These are phyloP conservation scores for Orthosia cruda DNA, from an alignment of 2,888 invertebrate species.

Conservation along the genomic window DNA sequence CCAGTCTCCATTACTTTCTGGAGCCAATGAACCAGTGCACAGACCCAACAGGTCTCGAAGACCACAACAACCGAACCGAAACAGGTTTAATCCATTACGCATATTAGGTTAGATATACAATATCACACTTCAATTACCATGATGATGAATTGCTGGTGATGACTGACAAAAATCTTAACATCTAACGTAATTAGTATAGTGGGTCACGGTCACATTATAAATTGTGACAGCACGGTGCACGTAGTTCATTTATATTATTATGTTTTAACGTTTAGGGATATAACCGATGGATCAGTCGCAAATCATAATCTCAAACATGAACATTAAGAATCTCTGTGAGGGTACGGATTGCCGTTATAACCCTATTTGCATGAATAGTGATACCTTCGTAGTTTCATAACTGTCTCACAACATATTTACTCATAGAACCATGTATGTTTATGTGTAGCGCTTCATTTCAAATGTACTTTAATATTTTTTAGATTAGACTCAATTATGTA, in stretches of 20 bases:
- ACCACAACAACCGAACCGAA: slow-evolving; percentile 84
- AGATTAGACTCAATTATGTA: slow-evolving; percentile 58
- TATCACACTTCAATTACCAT: too few relatives aligned
- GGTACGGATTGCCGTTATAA: slow-evolving; percentile 41
- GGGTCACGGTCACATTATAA: slow-evolving; percentile 78
- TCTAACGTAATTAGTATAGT: slow-evolving; percentile 78
- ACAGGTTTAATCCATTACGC: slow-evolving; percentile 89
- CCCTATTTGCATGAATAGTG: slow-evolving; percentile 44
- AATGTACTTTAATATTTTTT: slow-evolving; percentile 44
- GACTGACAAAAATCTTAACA: slow-evolving; percentile 75
- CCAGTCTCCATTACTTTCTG: slow-evolving; percentile 88
- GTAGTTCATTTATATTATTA: slow-evolving; percentile 77
- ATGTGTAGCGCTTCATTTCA: slow-evolving; percentile 51
- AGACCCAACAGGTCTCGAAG: slow-evolving; percentile 86
- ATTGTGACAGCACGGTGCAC: slow-evolving; percentile 88
- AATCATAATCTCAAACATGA: slow-evolving; percentile 35
- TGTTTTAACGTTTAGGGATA: slow-evolving; percentile 46
- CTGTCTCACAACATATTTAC: slow-evolving; percentile 52
- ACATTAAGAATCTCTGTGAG: slow-evolving; percentile 43
- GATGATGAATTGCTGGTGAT: slow-evolving; percentile 76
- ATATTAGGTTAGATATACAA: slow-evolving; percentile 85
- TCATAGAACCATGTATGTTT: slow-evolving; percentile 35
- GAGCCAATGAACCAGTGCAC: slow-evolving; percentile 86
- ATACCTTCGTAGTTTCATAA: slow-evolving; percentile 54
- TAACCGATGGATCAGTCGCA: slow-evolving; percentile 19